phyloP scores from a whole-genome alignment of 2,888 invertebrate species.

The Choreutis nemorana region DNA sequence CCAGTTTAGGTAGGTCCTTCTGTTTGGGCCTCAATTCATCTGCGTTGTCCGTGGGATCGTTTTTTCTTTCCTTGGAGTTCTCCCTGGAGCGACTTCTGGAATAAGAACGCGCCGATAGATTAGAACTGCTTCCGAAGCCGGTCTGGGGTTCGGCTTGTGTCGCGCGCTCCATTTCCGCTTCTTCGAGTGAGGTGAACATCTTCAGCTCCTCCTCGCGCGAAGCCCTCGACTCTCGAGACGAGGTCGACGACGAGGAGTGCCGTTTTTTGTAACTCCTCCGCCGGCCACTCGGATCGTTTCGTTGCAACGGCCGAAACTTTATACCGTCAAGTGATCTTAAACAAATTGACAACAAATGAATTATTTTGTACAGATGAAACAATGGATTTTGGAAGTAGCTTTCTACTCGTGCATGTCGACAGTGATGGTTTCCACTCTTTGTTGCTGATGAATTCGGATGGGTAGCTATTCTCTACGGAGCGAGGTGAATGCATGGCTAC shows the following conservation, averaged over 20 bases:
- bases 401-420: conserved; percentile 34
- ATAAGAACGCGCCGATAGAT: conserved; percentile 58
- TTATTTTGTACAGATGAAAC: conserved; percentile 43
- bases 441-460: conserved; percentile 16
- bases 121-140: conserved; percentile 51
- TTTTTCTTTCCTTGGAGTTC: conserved; percentile 33
- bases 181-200: conserved; percentile 71
- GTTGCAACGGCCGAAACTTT: conserved; percentile 66
- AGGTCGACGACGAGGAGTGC: conserved; percentile 67
- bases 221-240: conserved; percentile 67
- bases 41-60: too few relatives aligned
- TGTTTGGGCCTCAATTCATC: conserved; percentile 23
- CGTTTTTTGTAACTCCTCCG: conserved; percentile 69
- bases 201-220: conserved; percentile 71
- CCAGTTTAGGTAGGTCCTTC: conserved; percentile 37
- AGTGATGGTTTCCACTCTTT: conserved; percentile 17
- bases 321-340: conserved; percentile 73
- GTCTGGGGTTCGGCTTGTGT: conserved; percentile 24
- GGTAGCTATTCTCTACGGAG: conserved; percentile 32
- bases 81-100: conserved; percentile 63
- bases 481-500: conserved; percentile 27
- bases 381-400: conserved; percentile 23
- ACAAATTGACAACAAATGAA: conserved; percentile 52
- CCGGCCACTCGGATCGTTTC: conserved; percentile 69
- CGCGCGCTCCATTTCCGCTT: conserved; percentile 62